Base-by-base conservation (phyloP, 2,113 vertebrate genomes). In the Chloroceryle aenea region DNA sequence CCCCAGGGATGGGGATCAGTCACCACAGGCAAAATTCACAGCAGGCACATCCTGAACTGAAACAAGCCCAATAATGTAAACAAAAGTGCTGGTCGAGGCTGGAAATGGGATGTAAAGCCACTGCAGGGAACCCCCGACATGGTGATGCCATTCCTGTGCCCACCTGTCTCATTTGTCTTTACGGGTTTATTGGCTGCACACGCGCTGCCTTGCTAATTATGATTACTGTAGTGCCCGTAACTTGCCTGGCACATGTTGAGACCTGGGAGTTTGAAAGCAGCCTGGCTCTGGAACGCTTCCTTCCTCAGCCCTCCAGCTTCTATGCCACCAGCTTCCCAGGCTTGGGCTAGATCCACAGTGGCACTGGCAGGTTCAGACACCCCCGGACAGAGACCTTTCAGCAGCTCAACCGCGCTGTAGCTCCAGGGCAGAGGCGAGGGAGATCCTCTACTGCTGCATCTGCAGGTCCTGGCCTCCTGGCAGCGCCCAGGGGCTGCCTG, bases 381-480 rank as follows among this genome's bases (percentile, higher is more conserved):
- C 21, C 3, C 6, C 4, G 17, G 17, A 2, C 50, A 43, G 45
- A 42, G 14, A 14, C 6, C 12, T 75, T 45, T 20, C 12, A 27
- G 63, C 27, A 30, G 22, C 15, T 14, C 13, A 45, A 53, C 15
- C 0, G 3, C 34, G 29, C 22, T 3, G 32, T 29, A 30, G 61
- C 26, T 78, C 68, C 11, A 9, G 12, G 68, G 3, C 20, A 2
- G 20, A 1, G 12, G 14, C 0, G 2, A 27, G 61, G 4, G 23
- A 27, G 42, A n/a, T 12, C 7, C 19, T 42, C 6, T 27, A 12
- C 14, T 22, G 48, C 55, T 12, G 29, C 2, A 14, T 12, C 22
- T 7, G 19, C 29, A 0, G 7, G 25, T 74, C 64, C 87, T 19
- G 22, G 71, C 72, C 42, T 58, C 40, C 7, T 9, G n/a, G 56